These are phyloP conservation scores for Ceryle rudis DNA, from an alignment of 2,797 vertebrate genomes.

Conservation along the genomic window DNA sequence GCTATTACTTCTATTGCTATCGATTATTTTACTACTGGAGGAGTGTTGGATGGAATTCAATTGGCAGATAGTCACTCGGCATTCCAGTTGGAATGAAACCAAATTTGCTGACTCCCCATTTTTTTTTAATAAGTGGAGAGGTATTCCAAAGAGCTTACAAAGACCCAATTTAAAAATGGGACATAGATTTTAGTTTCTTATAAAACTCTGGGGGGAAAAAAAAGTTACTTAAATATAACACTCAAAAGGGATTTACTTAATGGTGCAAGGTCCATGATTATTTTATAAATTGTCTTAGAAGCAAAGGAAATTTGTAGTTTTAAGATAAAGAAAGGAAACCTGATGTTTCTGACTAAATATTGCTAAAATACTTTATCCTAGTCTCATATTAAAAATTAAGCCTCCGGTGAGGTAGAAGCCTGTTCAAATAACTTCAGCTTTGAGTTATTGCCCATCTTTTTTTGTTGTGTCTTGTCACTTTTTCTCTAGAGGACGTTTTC, in stretches of 20 bases:
- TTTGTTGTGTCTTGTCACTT: background rate
- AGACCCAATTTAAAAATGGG: background rate
- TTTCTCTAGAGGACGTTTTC: background rate
- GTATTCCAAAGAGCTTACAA: background rate
- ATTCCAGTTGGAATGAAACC: background rate
- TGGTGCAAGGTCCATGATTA: background rate
- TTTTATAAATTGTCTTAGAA: background rate
- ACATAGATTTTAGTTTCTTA: background rate
- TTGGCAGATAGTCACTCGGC: slow-evolving; percentile 12
- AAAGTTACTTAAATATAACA: background rate
- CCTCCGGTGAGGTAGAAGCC: background rate
- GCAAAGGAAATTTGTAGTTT: background rate
- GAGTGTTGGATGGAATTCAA: slow-evolving; percentile 29
- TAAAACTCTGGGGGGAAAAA: background rate
- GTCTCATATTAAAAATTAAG: background rate
- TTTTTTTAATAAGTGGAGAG: background rate
- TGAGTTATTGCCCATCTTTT: background rate
- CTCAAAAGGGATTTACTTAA: background rate
- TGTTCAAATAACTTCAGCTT: background rate
- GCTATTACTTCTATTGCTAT: slow-evolving; percentile 57
- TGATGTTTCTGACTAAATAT: background rate
- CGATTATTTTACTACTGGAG: slow-evolving; percentile 46
- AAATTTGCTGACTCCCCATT: background rate
- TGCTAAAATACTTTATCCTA: background rate
- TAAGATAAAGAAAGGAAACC: background rate